Base-by-base conservation (phyloP, 1,140 invertebrate species). In the Trichoplusia ni region DNA sequence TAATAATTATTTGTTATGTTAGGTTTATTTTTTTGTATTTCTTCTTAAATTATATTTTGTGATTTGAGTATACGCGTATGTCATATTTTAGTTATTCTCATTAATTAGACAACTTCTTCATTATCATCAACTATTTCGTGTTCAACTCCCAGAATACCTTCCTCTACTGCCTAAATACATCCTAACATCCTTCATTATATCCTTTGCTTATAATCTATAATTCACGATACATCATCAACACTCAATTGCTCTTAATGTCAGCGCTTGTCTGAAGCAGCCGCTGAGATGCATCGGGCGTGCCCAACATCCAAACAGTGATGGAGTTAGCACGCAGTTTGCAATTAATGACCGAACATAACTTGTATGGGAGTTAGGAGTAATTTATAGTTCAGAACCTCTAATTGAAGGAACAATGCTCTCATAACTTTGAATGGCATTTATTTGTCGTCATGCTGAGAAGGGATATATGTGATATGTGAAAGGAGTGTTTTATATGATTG, bases 361-460 rank as follows among this genome's bases (percentile, higher is more conserved):
- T 18, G 2, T n/a, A 2, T 14, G 7, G n/a, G n/a, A n/a, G n/a
- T n/a, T 37, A 4, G 7, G 4, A 37, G 19, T 18, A 40, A 56
- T 56, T 40, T 40, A 40, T 40, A 40, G 35, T 40, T 23, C 14
- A 54, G 11, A 11, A 6, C 11, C 19, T 38, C n/a, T 9, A 56
- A 56, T 56, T 38, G n/a, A 16, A 27, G 35, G 51, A 56, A 56
- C 51, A 38, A 38, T 56, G 13, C 13, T 4, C 29, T 38, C 4
- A n/a, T 53, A 19, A 7, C 21, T 16, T 19, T 38, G 25, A 13
- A 7, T 56, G 29, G 16, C n/a, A 18, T 1, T 35, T 49, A 33
- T 51, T 46, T 46, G 27, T 25, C 2, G 42, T 23, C n/a, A 3
- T 44, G 21, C 18, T 13, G 18, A 19, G 25, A 27, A 4, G 7